Percentiles rank a stretch among this genome's conserved stretches.
These are phyloP conservation scores for Drosophila paulistorum DNA, from an alignment of 1,140 invertebrate species.

Conservation along the genomic window DNA sequence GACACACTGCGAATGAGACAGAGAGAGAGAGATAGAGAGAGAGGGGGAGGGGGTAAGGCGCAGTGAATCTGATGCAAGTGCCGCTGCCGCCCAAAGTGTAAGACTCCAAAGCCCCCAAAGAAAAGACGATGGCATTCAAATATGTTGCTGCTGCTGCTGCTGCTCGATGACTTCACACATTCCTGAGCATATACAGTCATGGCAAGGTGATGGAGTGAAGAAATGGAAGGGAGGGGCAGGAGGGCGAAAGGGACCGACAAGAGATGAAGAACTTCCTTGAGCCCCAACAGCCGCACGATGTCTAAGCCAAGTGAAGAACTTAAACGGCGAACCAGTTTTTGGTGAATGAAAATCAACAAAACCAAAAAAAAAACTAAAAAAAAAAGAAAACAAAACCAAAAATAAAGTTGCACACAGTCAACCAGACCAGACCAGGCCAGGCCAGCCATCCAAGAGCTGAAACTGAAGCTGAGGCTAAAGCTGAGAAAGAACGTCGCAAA, in stretches of 20 bases:
- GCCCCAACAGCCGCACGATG: slow-evolving; percentile 26
- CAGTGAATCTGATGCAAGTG: not conserved
- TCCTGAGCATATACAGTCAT: slow-evolving; percentile 47
- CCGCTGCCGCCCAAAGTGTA: slow-evolving; percentile 73
- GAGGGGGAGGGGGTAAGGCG: not conserved
- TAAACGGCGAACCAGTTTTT: slow-evolving; percentile 78
- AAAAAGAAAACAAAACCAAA: slow-evolving; percentile 29
- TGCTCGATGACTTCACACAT: slow-evolving; percentile 75
- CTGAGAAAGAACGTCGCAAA: slow-evolving; percentile 31
- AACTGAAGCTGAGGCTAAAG: not conserved
- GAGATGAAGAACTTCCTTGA: slow-evolving; percentile 51
- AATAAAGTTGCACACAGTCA: slow-evolving; percentile 64
- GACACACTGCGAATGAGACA: not conserved
- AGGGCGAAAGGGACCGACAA: not conserved
- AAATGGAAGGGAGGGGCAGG: no score
- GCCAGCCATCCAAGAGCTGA: not conserved
- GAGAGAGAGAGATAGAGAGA: not conserved
- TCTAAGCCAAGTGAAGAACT: slow-evolving; percentile 65
- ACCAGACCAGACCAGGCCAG: slow-evolving; percentile 26
- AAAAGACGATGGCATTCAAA: slow-evolving; percentile 63
- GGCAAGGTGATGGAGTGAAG: no score
- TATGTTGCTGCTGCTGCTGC: slow-evolving; percentile 39
- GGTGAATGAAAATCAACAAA: slow-evolving; percentile 81
- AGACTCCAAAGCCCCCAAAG: slow-evolving; percentile 32
- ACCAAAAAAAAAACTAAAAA: slow-evolving; percentile 46